phyloP scores from a whole-genome alignment of 2,113 vertebrate genomes.

The Suricata suricatta region DNA sequence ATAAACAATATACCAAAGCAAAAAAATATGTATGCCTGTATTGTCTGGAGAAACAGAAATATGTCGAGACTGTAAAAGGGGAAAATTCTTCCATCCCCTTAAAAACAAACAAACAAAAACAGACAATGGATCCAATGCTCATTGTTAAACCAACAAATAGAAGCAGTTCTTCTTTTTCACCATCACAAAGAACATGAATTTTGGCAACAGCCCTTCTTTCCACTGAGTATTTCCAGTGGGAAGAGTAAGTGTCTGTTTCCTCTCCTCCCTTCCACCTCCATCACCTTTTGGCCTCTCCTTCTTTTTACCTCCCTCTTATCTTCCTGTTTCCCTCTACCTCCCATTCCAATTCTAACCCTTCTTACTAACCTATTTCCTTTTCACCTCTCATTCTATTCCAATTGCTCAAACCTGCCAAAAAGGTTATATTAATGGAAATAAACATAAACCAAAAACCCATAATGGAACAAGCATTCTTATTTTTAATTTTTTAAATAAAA shows the following conservation, averaged over 20 bases:
- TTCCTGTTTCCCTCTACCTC: conserved; percentile 54
- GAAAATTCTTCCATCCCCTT: background rate
- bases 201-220: conserved; percentile 49
- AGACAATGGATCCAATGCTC: background rate
- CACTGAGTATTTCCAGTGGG: background rate
- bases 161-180: conserved; percentile 22
- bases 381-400: background rate
- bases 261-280: conserved; percentile 9
- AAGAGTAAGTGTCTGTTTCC: conserved; percentile 54
- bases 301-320: conserved; percentile 15
- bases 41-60: conserved; percentile 12
- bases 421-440: conserved; percentile 37
- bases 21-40: background rate
- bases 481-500: conserved; percentile 25
- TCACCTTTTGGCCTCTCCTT: conserved; percentile 35
- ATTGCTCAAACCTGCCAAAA: conserved; percentile 13
- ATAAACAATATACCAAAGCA: background rate
- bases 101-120: conserved; percentile 16
- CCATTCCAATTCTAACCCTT: conserved; percentile 35
- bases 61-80: background rate
- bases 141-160: conserved; percentile 34
- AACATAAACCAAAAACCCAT: conserved; percentile 7
- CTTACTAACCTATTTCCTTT: conserved; percentile 31
- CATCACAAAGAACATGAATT: conserved; percentile 33
- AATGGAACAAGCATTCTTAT: background rate